phyloP scores from a whole-genome alignment of 2,888 invertebrate species.

The Meghimatium bilineatum region DNA sequence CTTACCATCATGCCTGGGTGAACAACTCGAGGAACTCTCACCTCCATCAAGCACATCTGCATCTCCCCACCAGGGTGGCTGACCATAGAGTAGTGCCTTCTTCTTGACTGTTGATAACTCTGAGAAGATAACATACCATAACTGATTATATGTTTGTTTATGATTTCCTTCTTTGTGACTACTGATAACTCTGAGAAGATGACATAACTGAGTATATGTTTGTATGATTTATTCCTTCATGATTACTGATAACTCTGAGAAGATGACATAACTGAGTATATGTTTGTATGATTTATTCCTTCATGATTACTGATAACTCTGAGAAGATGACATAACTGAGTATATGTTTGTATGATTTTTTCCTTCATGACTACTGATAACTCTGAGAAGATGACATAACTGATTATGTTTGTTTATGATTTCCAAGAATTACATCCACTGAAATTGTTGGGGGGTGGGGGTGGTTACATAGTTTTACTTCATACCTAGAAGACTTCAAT shows the following conservation, averaged over 20 bases:
- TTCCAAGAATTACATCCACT: too few species aligned
- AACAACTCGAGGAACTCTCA: background rate
- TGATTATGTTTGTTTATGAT: too few species aligned
- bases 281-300: too few species aligned
- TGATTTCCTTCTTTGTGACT: constrained; percentile 72
- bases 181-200: constrained; percentile 65
- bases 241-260: constrained; percentile 68
- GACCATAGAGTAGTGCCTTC: constrained; percentile 76
- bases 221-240: constrained; percentile 74
- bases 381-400: constrained; percentile 62
- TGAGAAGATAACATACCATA: too few species aligned
- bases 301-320: constrained; percentile 69
- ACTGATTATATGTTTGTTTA: too few species aligned
- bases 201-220: too few species aligned
- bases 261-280: too few species aligned
- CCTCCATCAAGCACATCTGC: constrained; percentile 32
- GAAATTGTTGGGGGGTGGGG: too few species aligned
- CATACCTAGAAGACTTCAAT: too few species aligned
- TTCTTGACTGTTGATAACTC: constrained; percentile 70
- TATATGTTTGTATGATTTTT: too few species aligned
- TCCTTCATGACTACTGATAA: constrained; percentile 70
- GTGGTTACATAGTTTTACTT: too few species aligned
- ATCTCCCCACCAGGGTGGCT: constrained; percentile 77
- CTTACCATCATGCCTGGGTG: constrained; percentile 11
- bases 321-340: too few species aligned